A percentile compares a stretch with the other conserved stretches of the same genome.
Evolutionary conservation across 2,888 invertebrate genomes (phyloP).

Genomic region (Brachynemurus nebulosus): DNA sequence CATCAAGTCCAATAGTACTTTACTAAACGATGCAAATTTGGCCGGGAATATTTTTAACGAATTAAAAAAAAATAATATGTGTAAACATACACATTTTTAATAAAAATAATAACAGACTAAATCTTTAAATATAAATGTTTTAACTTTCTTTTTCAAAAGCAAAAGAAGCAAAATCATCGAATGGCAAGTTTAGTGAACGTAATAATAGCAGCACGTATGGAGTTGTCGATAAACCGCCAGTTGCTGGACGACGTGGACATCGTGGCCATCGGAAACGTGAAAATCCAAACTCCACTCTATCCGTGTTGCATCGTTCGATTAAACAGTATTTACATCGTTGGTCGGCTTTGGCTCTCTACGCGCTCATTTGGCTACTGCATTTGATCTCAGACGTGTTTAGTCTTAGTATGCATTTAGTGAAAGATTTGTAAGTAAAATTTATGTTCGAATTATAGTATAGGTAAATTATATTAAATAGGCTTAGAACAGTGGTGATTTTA

Average conservation of each 20-base stretch:
- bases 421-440: conserved; percentile 50
- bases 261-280: neutral
- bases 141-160: too few relatives aligned
- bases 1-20: too few relatives aligned
- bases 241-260: neutral
- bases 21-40: too few relatives aligned
- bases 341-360: conserved; percentile 39
- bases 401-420: conserved; percentile 57
- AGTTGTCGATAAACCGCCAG: neutral
- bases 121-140: too few relatives aligned
- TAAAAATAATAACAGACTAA: too few relatives aligned
- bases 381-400: conserved; percentile 67
- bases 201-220: neutral
- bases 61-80: too few relatives aligned
- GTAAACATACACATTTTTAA: too few relatives aligned
- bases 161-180: neutral
- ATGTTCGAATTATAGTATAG: too few relatives aligned
- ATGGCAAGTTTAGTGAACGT: neutral
- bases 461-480: too few relatives aligned
- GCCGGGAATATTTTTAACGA: too few relatives aligned
- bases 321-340: conserved; percentile 38
- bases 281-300: conserved; percentile 20
- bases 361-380: conserved; percentile 64
- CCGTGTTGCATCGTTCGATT: conserved; percentile 30
- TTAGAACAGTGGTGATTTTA: too few relatives aligned